Evolutionary conservation across 2,888 invertebrate genomes (phyloP).

Genomic region (Drosophila tripunctata): DNA sequence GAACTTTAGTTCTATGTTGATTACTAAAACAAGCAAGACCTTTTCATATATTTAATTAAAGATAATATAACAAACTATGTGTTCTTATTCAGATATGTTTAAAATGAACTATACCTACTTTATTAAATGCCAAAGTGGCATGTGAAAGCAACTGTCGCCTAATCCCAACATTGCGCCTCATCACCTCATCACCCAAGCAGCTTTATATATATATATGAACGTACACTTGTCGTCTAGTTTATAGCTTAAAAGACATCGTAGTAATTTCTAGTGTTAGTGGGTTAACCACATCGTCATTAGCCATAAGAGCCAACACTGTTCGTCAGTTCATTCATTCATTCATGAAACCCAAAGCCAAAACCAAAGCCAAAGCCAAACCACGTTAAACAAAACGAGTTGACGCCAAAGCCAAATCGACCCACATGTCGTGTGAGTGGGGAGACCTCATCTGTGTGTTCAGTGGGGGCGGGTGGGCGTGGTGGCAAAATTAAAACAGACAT

Average conservation of each 20-base stretch:
- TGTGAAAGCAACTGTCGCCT: constrained; percentile 8
- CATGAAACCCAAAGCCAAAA: constrained; percentile 48
- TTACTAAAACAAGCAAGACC: too few species aligned
- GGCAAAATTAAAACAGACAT: too few species aligned
- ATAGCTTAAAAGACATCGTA: constrained; percentile 18
- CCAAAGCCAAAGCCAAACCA: constrained; percentile 30
- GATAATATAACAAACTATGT: too few species aligned
- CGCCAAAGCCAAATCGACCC: constrained; percentile 40
- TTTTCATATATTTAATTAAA: too few species aligned
- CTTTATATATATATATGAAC: background rate
- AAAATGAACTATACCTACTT: too few species aligned
- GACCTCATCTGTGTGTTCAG: constrained; percentile 23
- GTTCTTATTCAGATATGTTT: too few species aligned
- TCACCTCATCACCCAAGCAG: background rate
- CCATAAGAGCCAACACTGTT: background rate
- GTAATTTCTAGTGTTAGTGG: constrained; percentile 51
- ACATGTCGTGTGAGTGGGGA: constrained; percentile 24
- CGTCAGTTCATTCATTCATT: constrained; percentile 61
- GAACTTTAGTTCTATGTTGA: too few species aligned
- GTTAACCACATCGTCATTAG: constrained; percentile 32
- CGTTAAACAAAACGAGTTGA: constrained; percentile 49
- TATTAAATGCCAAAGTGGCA: too few species aligned
- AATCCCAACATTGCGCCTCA: constrained; percentile 39
- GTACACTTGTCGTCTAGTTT: constrained; percentile 44
- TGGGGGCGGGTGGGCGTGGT: constrained; percentile 44